Conservation (phyloP, 2,113 vertebrate species). For the Cricetomys ansorgei region DNA sequence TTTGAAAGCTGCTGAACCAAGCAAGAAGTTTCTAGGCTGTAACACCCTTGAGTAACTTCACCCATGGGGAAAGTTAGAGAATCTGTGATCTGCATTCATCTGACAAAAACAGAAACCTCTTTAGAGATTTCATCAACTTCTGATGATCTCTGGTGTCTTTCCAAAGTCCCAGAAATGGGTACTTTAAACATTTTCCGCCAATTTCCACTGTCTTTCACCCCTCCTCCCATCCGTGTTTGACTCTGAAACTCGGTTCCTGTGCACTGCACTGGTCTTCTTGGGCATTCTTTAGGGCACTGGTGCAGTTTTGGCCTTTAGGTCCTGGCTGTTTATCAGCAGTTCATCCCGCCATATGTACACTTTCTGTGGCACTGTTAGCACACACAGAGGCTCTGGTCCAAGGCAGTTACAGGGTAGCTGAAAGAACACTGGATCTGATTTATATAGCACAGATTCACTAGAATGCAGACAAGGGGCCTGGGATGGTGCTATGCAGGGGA, state of each 20-base stretch:
- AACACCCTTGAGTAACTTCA: background rate
- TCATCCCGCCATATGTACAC: background rate
- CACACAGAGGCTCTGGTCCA: background rate
- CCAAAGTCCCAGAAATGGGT: background rate
- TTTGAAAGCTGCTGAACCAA: background rate
- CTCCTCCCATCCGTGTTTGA: background rate
- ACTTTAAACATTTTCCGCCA: background rate
- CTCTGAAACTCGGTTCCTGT: background rate
- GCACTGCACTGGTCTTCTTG: background rate
- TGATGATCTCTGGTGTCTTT: background rate
- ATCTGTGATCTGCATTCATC: background rate
- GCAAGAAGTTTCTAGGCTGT: background rate
- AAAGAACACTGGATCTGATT: background rate
- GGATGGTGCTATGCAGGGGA: background rate
- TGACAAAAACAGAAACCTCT: background rate
- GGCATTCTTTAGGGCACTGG: background rate
- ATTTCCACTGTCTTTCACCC: background rate
- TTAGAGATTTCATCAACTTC: background rate
- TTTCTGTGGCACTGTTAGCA: background rate
- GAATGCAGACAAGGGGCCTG: background rate
- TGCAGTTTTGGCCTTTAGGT: background rate
- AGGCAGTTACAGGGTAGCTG: background rate
- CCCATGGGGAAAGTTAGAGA: background rate
- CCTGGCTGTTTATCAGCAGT: background rate
- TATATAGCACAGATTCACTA: fast-evolving